Percentiles rank a stretch among this genome's conserved stretches.
Evolutionary conservation across 92 coral and sea anemone genomes (phyloP).

Genomic region (Chrysogorgia sp.): DNA sequence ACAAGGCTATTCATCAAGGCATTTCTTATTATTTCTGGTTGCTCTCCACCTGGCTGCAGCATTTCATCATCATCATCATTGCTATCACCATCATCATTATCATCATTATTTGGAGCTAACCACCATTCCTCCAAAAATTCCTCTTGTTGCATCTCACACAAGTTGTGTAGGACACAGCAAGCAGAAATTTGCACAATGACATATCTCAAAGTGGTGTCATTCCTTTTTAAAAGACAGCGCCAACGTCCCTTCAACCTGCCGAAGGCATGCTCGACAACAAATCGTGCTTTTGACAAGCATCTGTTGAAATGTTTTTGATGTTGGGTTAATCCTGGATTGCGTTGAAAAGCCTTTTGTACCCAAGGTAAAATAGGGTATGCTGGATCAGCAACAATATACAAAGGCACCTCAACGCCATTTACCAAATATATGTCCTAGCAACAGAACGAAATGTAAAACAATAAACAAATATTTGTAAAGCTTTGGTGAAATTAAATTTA

Average conservation of each 20-base stretch:
- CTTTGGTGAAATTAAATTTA: no score
- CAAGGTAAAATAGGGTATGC: background rate
- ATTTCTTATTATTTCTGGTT: slow-evolving; percentile 14
- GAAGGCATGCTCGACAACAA: slow-evolving; percentile 49
- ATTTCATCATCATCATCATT: slow-evolving; percentile 13
- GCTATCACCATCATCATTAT: background rate
- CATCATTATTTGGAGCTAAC: background rate
- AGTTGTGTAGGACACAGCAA: slow-evolving; percentile 57
- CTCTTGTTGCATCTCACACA: slow-evolving; percentile 37
- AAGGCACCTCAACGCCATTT: background rate
- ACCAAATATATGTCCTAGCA: background rate
- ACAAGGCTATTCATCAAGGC: slow-evolving; percentile 14
- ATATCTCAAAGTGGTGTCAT: slow-evolving; percentile 47
- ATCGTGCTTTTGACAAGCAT: slow-evolving; percentile 24
- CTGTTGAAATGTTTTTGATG: slow-evolving; percentile 16
- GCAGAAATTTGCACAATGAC: slow-evolving; percentile 41
- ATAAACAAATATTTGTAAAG: no score
- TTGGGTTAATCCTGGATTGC: slow-evolving; percentile 9
- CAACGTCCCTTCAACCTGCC: slow-evolving; percentile 52
- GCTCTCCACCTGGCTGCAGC: background rate
- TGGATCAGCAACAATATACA: slow-evolving; percentile 11
- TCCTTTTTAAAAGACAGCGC: slow-evolving; percentile 33
- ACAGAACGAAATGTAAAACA: background rate
- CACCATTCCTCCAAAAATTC: slow-evolving; percentile 34
- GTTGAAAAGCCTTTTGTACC: slow-evolving; percentile 31